phyloP scores from a whole-genome alignment of 1,140 invertebrate genomes.

The Drosophila sulfurigaster region DNA sequence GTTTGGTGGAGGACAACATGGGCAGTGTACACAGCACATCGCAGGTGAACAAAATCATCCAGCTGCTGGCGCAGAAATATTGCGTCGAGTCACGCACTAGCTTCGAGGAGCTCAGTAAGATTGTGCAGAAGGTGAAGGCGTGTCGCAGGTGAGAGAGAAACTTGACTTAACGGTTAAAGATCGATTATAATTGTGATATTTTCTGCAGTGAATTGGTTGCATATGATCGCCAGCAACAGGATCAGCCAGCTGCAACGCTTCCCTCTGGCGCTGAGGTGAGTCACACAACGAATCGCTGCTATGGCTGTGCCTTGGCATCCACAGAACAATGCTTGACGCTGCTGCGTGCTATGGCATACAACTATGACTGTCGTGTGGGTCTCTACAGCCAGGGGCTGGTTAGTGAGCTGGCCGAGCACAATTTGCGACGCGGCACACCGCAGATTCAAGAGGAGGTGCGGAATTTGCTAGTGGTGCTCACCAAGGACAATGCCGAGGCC shows the following conservation, averaged over 20 bases:
- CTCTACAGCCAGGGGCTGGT: constrained; percentile 95
- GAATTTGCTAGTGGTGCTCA: constrained; percentile 95
- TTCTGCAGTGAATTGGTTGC: constrained; percentile 92
- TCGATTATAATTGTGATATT: constrained; percentile 47
- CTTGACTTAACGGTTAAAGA: not conserved
- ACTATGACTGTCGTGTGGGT: constrained; percentile 90
- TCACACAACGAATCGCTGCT: constrained; percentile 88
- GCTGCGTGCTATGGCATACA: constrained; percentile 95
- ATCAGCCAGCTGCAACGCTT: constrained; percentile 75
- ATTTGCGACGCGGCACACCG: constrained; percentile 92
- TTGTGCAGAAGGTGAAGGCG: constrained; percentile 96
- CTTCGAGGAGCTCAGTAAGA: constrained; percentile 98
- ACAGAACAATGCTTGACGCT: constrained; percentile 97
- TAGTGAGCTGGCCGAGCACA: constrained; percentile 95
- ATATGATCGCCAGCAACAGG: constrained; percentile 94
- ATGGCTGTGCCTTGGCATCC: constrained; percentile 93
- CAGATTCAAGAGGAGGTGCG: constrained; percentile 95
- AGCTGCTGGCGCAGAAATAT: constrained; percentile 95
- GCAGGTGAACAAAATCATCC: constrained; percentile 93
- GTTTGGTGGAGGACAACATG: constrained; percentile 84
- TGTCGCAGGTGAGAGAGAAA: constrained; percentile 87
- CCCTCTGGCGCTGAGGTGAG: constrained; percentile 41
- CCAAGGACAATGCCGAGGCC: constrained; percentile 94
- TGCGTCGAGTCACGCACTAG: constrained; percentile 97
- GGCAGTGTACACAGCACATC: constrained; percentile 86